Percentiles rank a stretch among this genome's conserved stretches.
phyloP scores from a whole-genome alignment of 2,888 invertebrate species.

The Synanthedon andrenaeformis region DNA sequence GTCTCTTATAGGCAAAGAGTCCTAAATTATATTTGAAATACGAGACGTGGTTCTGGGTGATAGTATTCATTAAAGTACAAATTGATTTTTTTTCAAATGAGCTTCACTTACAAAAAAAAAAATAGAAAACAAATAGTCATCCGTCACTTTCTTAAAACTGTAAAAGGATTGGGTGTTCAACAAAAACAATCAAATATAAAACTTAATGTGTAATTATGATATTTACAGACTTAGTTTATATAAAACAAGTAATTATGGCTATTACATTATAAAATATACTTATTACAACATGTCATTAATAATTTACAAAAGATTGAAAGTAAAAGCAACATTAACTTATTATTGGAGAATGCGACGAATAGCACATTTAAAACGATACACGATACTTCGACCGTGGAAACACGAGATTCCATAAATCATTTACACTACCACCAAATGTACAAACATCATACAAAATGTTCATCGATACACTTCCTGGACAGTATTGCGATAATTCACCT shows the following conservation, averaged over 20 bases:
- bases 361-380: constrained; percentile 41
- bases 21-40: too few species aligned
- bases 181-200: constrained; percentile 66
- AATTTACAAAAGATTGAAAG: constrained; percentile 62
- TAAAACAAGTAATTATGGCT: constrained; percentile 70
- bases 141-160: too few species aligned
- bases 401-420: constrained; percentile 64
- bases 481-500: constrained; percentile 2
- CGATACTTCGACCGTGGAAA: constrained; percentile 46
- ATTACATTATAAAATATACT: constrained; percentile 54
- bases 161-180: constrained; percentile 14
- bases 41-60: too few species aligned
- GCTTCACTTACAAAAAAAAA: too few species aligned
- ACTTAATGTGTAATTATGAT: constrained; percentile 70
- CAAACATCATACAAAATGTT: constrained; percentile 48
- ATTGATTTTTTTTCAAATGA: too few species aligned
- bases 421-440: constrained; percentile 55
- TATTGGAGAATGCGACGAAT: constrained; percentile 54
- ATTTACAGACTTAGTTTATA: constrained; percentile 69
- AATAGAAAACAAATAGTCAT: too few species aligned
- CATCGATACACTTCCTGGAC: constrained; percentile 40
- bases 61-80: too few species aligned
- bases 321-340: constrained; percentile 65
- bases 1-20: too few species aligned
- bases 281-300: constrained; percentile 67